Conservation (phyloP, 2,797 vertebrate genomes). For the Clarias pachynema region DNA sequence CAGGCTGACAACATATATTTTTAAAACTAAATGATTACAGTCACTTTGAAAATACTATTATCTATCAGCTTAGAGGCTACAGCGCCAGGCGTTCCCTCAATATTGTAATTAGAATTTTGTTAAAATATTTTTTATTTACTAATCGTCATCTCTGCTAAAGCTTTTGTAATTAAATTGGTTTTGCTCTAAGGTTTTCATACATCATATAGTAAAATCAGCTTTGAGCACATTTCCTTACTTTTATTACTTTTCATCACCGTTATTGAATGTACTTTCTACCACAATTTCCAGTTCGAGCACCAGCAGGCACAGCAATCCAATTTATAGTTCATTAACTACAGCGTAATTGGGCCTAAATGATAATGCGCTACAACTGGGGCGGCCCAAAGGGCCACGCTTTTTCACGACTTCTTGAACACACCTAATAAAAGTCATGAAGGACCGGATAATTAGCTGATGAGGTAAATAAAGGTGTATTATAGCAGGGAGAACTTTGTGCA, state of each 20-base stretch:
- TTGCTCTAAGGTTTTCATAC: constrained; percentile 20
- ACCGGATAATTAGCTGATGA: constrained; percentile 33
- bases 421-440: constrained; percentile 26
- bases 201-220: constrained; percentile 18
- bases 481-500: background rate
- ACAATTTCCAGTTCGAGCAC: background rate
- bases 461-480: constrained; percentile 30
- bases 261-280: constrained; percentile 5
- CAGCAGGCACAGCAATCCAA: constrained; percentile 13
- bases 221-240: constrained; percentile 8
- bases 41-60: background rate
- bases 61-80: background rate
- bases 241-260: constrained; percentile 11
- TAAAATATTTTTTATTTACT: background rate
- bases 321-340: constrained; percentile 42
- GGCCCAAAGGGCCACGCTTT: constrained; percentile 22
- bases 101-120: background rate
- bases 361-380: constrained; percentile 8
- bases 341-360: constrained; percentile 36
- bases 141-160: background rate
- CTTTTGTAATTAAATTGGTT: constrained; percentile 16
- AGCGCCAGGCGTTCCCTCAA: background rate
- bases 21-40: background rate
- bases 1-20: background rate
- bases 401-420: background rate